Percentiles rank a stretch among this genome's conserved stretches.
Evolutionary conservation across 2,113 vertebrate genomes (phyloP).

Genomic region (Thryonomys swinderianus): DNA sequence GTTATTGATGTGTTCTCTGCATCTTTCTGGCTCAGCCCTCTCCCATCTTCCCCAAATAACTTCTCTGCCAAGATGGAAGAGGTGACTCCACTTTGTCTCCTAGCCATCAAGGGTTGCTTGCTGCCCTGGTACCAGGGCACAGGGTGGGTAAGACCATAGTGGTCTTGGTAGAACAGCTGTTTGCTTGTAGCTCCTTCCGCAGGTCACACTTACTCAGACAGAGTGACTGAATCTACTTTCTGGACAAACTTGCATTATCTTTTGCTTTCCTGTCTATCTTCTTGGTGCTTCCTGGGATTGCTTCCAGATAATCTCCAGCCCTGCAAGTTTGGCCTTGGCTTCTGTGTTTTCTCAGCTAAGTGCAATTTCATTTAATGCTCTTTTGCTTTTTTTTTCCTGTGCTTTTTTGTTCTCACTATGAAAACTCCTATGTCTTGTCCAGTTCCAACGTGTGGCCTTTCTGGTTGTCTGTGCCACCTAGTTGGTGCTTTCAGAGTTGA

Average conservation of each 20-base stretch:
- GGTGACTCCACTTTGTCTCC: slow-evolving; percentile 83
- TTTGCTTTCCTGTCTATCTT: slow-evolving; percentile 97
- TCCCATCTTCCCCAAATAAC: slow-evolving; percentile 79
- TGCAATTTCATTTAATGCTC: slow-evolving; percentile 99
- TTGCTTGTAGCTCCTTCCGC: slow-evolving; percentile 78
- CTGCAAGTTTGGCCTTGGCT: slow-evolving; percentile 96
- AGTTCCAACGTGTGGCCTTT: slow-evolving; percentile 96
- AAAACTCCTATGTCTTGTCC: slow-evolving; percentile 93
- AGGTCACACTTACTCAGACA: slow-evolving; percentile 88
- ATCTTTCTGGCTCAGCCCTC: slow-evolving; percentile 70
- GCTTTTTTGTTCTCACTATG: slow-evolving; percentile 96
- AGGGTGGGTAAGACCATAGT: slow-evolving; percentile 70
- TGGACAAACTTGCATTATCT: slow-evolving; percentile 89
- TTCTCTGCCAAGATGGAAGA: slow-evolving; percentile 87
- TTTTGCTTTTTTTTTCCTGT: slow-evolving; percentile 97
- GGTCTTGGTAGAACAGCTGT: slow-evolving; percentile 75
- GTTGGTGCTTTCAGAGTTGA: slow-evolving; percentile 98
- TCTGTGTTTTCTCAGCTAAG: slow-evolving; percentile 96
- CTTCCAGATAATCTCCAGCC: slow-evolving; percentile 95
- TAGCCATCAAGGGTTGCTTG: slow-evolving; percentile 78
- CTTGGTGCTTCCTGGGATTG: slow-evolving; percentile 94
- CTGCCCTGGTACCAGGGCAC: slow-evolving; percentile 64
- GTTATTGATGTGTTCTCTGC: slow-evolving; percentile 78
- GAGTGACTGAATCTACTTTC: slow-evolving; percentile 92
- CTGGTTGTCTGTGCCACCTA: slow-evolving; percentile 93